Base-by-base conservation (phyloP, 2,888 invertebrate species). In the Hololepta plana region DNA sequence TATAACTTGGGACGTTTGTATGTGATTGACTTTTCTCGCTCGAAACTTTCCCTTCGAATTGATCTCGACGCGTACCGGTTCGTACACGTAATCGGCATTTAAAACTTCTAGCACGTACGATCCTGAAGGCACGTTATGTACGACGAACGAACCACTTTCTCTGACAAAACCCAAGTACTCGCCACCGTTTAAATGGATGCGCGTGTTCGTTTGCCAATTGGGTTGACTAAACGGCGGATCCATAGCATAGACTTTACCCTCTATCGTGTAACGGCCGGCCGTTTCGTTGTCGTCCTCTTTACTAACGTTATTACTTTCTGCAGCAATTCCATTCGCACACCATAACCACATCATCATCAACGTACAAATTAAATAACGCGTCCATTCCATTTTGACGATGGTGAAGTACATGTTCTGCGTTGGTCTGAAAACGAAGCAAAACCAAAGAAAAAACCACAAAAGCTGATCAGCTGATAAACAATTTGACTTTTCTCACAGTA, bases 41-140 rank as follows among this genome's bases (percentile, higher is more conserved):
- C 98, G 66, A 44, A 82, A 85, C 56, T 95, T 98, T 19, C 98
- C 98, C 54, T 91, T 95, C 0, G 85, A 80, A 50, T 88, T 96
- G 33, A 98, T 93, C 59, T 98, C 98, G 2, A 98, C 91, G 33
- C 98, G 64, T 4, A 85, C 74, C 11, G 91, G 82, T 51, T 98
- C 96, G 51, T 91, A 98, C 36, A 79, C 67, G 46, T 74, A 88
- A 46, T 90, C 80, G 0, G 93, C 82, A 55, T 93, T 76, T 19
- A 84, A 59, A 5, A 91, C 72, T 60, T 98, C 96, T 1, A 98
- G 66, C 4, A 96, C 72, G 51, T 93, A 95, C 1, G 95, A 95
- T 4, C 93, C 93, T 1, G 81, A 73, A 1, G 85, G 80, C 1
- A 95, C 64, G 44, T 87, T 85, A 44, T 80, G 76, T 20, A 96